Evolutionary conservation across 64 coral and sea anemone genomes (phyloP), one percentile per base, ranked within the genome.

Genomic region (Actinia tenebrosa): DNA sequence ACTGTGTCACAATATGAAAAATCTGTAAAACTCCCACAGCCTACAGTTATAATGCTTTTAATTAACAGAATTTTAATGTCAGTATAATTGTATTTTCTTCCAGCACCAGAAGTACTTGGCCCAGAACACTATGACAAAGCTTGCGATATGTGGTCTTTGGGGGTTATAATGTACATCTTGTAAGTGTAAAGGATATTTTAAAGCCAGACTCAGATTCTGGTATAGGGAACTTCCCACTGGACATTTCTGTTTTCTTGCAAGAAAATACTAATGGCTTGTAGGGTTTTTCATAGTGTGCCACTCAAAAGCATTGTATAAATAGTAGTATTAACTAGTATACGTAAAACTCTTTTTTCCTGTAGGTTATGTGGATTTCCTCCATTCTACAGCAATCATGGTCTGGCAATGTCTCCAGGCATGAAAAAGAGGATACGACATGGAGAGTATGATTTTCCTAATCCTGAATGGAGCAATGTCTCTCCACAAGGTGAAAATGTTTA

Each of bases 351-450:
- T 27, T 3, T 0, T 42, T 0, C 30, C 15, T 72, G 11, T 83
- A 98, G 95, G 75, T 71, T 98, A 44, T 98, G 95, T 92, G 95
- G 95, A 61, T 98, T 94, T 71, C 95, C 95, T 20, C 95, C 95
- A 87, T 98, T 98, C 84, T 98, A 98, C 30, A 98, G 95, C 62
- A 98, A 98, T 84, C 95, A 98, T 50, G 95, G 95, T 55, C 92
- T 93, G 50, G 95, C 95, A 46, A 98, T 98, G 46, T 98, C 95
- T 55, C 95, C 95, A 27, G 95, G 95, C 17, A 98, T 98, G 95
- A 94, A 94, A 16, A 98, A 94, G 60, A 91, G 95, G 69, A 98
- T 98, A 78, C 46, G 95, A 92, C 95, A 94, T 82, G 95, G 95
- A 42, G 92, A 94, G 20, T 98, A 98, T 88, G 87, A 91, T 60